Evolutionary conservation across 1,140 invertebrate species (phyloP).

Genomic region (Bicyclus anynana): DNA sequence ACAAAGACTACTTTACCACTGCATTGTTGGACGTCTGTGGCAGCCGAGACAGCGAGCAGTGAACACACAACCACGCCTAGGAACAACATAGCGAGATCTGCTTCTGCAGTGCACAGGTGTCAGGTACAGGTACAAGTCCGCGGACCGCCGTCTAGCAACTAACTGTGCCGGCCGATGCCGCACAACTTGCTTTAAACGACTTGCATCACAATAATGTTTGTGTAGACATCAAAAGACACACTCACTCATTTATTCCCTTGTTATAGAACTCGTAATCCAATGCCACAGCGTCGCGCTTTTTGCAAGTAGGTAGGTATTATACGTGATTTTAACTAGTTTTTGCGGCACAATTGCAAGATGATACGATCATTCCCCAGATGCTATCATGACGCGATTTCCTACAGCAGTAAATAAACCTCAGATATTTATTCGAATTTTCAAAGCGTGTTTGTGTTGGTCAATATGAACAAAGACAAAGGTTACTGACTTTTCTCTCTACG

Average conservation of each 20-base stretch:
- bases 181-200: constrained; percentile 19
- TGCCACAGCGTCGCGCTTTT: not conserved
- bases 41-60: constrained; percentile 12
- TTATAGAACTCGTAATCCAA: not conserved
- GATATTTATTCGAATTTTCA: no score
- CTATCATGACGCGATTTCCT: no score
- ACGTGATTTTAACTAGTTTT: not conserved
- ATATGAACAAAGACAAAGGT: no score
- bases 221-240: not conserved
- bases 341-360: not conserved
- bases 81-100: constrained; percentile 18
- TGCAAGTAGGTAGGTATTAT: not conserved
- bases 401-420: no score
- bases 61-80: constrained; percentile 22
- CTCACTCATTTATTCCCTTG: not conserved
- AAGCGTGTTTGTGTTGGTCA: no score
- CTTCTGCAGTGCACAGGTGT: no score
- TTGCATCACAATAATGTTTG: constrained; percentile 1
- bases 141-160: not conserved
- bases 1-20: constrained; percentile 20
- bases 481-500: no score
- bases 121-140: no score
- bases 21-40: constrained; percentile 27
- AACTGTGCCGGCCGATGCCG: constrained; percentile 14
- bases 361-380: no score